Base-by-base conservation (phyloP, 2,113 vertebrate species). In the Myodes glareolus region DNA sequence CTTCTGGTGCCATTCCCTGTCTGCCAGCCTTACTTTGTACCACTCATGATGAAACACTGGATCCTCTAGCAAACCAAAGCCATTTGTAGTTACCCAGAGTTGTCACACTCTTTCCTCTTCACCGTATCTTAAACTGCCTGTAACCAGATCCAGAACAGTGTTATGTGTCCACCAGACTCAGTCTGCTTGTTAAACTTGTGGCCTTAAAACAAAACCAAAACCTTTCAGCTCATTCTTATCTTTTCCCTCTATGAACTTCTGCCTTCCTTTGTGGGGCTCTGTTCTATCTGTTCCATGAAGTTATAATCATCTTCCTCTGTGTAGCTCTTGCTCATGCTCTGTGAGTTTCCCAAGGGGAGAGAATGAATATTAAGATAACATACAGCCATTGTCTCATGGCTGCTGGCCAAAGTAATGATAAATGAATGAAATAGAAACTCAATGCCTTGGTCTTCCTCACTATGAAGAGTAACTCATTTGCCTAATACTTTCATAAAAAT, bases 211-310 rank as follows among this genome's bases (percentile, higher is more conserved):
- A 52, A 55, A 52, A 36, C 14, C 14, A 36, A 70, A 58, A 4
- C 19, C 31, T 89, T 95, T 89, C 36, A 63, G 12, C 13, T 93
- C 36, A 47, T 29, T 82, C 58, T 21, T 58, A 87, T 76, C 75
- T 21, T 63, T 81, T 73, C 29, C 58, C 58, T 93, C 29, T 42
- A 36, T 86, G 70, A 94, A 96, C 14, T 17, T 94, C 7, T 84
- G 31, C 1, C 67, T 77, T 27, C 33, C 61, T 86, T 88, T 76
- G 58, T 36, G 81, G 25, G 33, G 14, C 81, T 91, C 52, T 61
- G 23, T 47, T 94, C 3, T 89, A 29, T 72, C 81, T 93, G 76
- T 88, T 81, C 93, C 45, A 88, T 52, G 70, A 94, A 85, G 86
- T 78, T 36, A 85, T 36, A 42, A 85, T 3, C 3, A 94, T 78